A percentile compares a stretch with the other conserved stretches of the same genome.
These are phyloP conservation scores for Thumatha senex DNA, from an alignment of 2,888 invertebrate genomes.

Conservation along the genomic window DNA sequence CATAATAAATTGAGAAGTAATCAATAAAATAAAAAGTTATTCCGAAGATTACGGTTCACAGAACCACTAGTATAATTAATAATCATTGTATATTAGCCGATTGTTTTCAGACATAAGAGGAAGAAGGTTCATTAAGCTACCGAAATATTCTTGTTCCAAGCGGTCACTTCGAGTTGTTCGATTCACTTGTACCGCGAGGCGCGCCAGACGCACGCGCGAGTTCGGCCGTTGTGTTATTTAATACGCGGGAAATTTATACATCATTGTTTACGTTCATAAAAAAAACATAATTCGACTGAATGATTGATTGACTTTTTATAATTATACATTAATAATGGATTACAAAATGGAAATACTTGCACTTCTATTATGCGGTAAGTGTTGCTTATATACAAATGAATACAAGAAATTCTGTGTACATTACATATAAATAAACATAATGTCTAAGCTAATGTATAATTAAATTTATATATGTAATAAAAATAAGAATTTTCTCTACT, in stretches of 20 bases:
- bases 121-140: conserved; percentile 26
- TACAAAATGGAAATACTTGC: conserved; percentile 61
- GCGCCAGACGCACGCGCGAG: conserved; percentile 68
- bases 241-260: conserved; percentile 47
- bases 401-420: no score
- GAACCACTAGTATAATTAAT: no score
- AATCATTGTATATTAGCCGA: conserved; percentile 1
- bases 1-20: no score
- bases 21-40: no score
- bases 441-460: no score
- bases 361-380: conserved; percentile 71
- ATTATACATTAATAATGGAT: conserved; percentile 35
- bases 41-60: no score
- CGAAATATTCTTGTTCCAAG: conserved; percentile 20
- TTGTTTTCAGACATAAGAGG: conserved; percentile 14
- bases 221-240: conserved; percentile 36
- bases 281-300: conserved; percentile 23
- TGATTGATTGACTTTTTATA: conserved; percentile 31
- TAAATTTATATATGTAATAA: no score
- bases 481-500: no score
- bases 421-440: no score
- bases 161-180: conserved; percentile 24
- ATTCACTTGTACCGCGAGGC: conserved; percentile 66
- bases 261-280: conserved; percentile 47
- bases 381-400: not conserved